Evolutionary conservation across 2,888 invertebrate genomes (phyloP), one percentile per base, ranked within the genome.

Genomic region (Dynastes hyllus): DNA sequence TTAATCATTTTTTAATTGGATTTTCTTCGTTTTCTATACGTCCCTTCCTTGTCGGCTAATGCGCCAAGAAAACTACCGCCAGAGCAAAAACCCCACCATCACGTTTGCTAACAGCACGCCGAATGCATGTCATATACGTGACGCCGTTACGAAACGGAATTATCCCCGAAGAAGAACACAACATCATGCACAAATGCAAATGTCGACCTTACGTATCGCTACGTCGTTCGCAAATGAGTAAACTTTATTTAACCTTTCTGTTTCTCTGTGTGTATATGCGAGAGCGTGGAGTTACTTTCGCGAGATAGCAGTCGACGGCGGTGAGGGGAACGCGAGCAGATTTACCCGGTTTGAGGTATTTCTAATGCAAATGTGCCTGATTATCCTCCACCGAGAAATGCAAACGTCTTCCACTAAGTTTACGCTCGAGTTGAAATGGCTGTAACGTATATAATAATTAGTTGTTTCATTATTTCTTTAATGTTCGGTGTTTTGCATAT

Each of bases 331-430:
- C 79, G 81, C 32, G 82, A 81, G 80, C 81, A 83, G 84, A 86
- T 85, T 86, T 85, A 81, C 84, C 85, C 84, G 82, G 84, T 84
- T 84, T 85, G 85, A 86, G 86, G 85, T 86, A 87, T 87, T 87
- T 86, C 86, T 86, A 84, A 87, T 87, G 87, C 87, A 87, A 87
- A 87, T 87, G 85, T 81, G 81, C 79, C 84, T 86, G 86, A 86
- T 87, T 86, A 86, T 85, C 83, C 78, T 81, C 63, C 76, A 77
- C 82, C 79, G 80, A 77, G 79, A 78, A 79, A 76, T 76, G 76
- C 76, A 63, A 63, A 40, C 40, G 55, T 58, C 55, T 37, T 58
- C 63, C 29, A 63, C 63, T n/a, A 29, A 63, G 63, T 63, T 63
- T 63, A 63, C 63, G 63, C 63, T 63, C 63, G 63, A 63, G 32